These are phyloP conservation scores for Gasterosteus aculeatus DNA, from an alignment of 2,113 vertebrate species.

Conservation along the genomic window DNA sequence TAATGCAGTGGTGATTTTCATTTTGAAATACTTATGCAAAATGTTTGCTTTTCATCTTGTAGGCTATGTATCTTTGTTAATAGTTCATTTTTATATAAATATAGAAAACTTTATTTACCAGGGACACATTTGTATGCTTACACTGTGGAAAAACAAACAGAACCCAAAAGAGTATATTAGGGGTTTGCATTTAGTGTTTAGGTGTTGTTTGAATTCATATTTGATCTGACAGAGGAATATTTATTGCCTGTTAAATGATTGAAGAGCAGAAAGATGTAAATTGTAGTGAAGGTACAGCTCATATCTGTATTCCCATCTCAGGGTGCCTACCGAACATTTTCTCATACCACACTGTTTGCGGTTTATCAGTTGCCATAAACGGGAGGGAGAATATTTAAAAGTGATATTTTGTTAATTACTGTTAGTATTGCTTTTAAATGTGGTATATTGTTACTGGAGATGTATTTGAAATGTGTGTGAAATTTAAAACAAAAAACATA, in stretches of 20 bases:
- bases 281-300: conserved; percentile 42
- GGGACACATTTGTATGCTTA: conserved; percentile 37
- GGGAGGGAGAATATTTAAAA: conserved; percentile 62
- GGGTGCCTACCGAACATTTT: conserved; percentile 67
- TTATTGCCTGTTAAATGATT: conserved; percentile 32
- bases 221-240: conserved; percentile 22
- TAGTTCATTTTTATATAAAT: conserved; percentile 23
- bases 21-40: conserved; percentile 55
- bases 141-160: conserved; percentile 42
- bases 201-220: not conserved
- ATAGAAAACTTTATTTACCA: not conserved
- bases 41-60: conserved; percentile 37
- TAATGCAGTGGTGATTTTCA: conserved; percentile 9
- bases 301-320: conserved; percentile 73
- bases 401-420: conserved; percentile 66
- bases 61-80: conserved; percentile 8
- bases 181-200: not conserved
- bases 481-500: not conserved
- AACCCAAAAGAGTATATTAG: conserved; percentile 4
- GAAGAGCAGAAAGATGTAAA: conserved; percentile 18
- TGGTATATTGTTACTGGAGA: conserved; percentile 61
- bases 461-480: conserved; percentile 57
- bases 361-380: conserved; percentile 38
- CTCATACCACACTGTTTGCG: conserved; percentile 40
- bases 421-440: conserved; percentile 68